Base-by-base conservation (phyloP, 2,888 invertebrate species). In the Nephrotoma flavescens region DNA sequence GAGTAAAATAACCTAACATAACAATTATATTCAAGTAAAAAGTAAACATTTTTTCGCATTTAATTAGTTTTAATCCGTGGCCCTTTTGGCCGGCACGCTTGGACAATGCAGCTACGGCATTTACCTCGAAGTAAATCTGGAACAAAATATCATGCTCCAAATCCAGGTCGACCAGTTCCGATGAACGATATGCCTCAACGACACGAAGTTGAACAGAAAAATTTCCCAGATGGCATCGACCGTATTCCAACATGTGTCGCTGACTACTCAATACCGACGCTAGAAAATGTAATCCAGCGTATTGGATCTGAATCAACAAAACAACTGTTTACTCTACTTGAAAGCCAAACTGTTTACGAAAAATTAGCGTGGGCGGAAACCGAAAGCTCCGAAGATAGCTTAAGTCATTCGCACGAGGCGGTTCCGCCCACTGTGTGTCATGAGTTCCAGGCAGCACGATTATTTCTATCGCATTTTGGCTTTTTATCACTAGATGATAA, bases 401-500 rank as follows among this genome's bases (percentile, higher is more conserved):
- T 92, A 86, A 88, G 92, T 4, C 93, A 95, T 92, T 92, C 93
- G 0, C 95, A 95, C 11, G 97, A 97, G 90, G 96, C 96, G 88
- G 92, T 94, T 0, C 96, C 97, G 1, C 97, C 97, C 0, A 93
- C 95, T 2, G 95, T 96, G 3, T 96, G 96, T 89, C 96, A 97
- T 87, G 98, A 98, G 90, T 99, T 98, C 90, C 98, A 99, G 92
- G 98, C 99, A 0, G 97, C 99, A 1, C 94, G 99, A 86, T 92
- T 99, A 42, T 98, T 99, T 91, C 92, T 99, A 19, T 98, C 98
- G 3, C 98, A 99, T 91, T 98, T 99, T 91, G 99, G 99, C 0
- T 96, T 98, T 89, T 92, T 99, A 19, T 94, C 95, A 57, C 93
- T 95, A 71, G 93, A 93, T 87, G 91, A 90, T 4, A 88, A 88